These are phyloP conservation scores for Telmatherina bonti DNA, from an alignment of 2,797 vertebrate species.

Conservation along the genomic window DNA sequence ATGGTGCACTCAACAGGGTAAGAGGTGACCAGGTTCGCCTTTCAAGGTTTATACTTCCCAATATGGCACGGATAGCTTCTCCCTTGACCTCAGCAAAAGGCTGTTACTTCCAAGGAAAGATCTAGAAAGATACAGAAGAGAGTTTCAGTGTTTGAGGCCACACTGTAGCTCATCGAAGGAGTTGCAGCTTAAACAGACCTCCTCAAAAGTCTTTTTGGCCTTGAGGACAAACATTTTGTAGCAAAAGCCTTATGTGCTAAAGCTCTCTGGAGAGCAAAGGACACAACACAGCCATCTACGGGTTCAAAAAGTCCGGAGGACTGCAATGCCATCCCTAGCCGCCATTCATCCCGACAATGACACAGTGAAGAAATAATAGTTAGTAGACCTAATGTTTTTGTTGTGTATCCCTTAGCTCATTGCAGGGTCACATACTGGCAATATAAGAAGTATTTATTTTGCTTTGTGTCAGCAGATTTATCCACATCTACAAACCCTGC, in stretches of 20 bases:
- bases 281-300: too few species aligned
- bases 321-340: not conserved
- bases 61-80: slow-evolving; percentile 1
- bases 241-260: slow-evolving; percentile 18
- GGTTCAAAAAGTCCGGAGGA: too few species aligned
- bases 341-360: not conserved
- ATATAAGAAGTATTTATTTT: not conserved
- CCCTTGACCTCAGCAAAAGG: not conserved
- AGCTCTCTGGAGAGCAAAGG: too few species aligned
- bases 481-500: not conserved
- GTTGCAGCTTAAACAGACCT: slow-evolving; percentile 7
- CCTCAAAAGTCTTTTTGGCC: slow-evolving; percentile 16
- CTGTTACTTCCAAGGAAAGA: slow-evolving; percentile 7
- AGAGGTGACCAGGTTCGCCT: not conserved
- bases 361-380: not conserved
- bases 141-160: not conserved
- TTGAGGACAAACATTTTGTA: slow-evolving; percentile 22
- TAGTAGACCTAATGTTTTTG: not conserved
- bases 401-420: not conserved
- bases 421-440: too few species aligned
- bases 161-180: not conserved
- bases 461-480: not conserved
- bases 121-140: not conserved
- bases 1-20: slow-evolving; percentile 4
- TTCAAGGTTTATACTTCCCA: slow-evolving; percentile 10